Conservation (phyloP, 2,888 invertebrate genomes). For the Iselma pallidipennis region DNA sequence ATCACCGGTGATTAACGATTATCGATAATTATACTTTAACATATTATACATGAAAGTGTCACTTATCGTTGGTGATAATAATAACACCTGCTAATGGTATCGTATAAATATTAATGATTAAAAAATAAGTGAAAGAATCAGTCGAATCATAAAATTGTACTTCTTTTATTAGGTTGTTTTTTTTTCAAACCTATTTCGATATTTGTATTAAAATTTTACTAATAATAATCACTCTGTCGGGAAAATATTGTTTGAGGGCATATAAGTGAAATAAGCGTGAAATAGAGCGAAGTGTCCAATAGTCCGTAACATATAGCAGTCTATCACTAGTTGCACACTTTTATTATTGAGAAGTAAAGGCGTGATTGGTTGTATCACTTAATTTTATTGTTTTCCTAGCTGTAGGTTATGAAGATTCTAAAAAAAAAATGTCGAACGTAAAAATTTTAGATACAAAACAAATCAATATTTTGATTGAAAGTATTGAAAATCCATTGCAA, state of each 20-base stretch:
- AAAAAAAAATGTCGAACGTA: no score
- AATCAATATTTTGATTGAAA: no score
- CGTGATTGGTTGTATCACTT: constrained; percentile 22
- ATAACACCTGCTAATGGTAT: background rate
- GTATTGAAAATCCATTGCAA: background rate
- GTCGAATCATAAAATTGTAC: no score
- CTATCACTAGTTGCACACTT: constrained; percentile 28
- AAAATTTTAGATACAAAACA: no score
- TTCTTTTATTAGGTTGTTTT: no score
- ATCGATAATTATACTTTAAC: background rate
- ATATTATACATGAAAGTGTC: background rate
- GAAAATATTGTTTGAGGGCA: constrained; percentile 30
- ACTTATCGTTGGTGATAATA: background rate
- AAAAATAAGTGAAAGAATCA: no score
- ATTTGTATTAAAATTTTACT: background rate
- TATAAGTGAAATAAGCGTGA: constrained; percentile 32
- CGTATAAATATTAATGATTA: background rate
- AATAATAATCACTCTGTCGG: constrained; percentile 7
- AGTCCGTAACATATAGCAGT: constrained; percentile 33
- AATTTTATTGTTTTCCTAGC: constrained; percentile 11
- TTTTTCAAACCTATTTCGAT: no score
- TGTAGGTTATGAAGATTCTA: no score
- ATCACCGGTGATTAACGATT: background rate
- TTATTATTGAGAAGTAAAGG: constrained; percentile 22
- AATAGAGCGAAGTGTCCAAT: constrained; percentile 35